Evolutionary conservation across 1,140 invertebrate genomes (phyloP), one percentile per base, ranked within the genome.

Genomic region (Bombus breviceps): DNA sequence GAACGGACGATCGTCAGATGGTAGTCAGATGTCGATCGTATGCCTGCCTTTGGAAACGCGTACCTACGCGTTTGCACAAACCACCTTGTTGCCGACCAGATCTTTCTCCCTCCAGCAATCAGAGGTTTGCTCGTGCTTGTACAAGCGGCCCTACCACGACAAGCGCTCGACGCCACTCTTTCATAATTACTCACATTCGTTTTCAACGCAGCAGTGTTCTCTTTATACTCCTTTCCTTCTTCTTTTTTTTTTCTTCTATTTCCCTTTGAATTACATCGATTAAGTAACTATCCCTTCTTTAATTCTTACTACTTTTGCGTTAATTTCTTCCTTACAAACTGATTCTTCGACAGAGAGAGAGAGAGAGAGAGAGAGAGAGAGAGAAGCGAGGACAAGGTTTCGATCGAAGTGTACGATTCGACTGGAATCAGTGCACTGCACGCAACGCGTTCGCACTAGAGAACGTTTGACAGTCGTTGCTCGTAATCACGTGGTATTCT

Each of bases 11-110:
- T 74, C 80, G 39, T 32, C 43, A 10, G 78, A 25, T 69, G 32
- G 47, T 53, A 43, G 13, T 64, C 71, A 47, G 53, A 41, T 32
- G 22, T 41, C 53, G 66, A 43, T 66, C 64, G n/a, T 66, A 13
- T 47, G 79, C 43, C 12, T 80, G 43, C 28, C 59, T 43, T 43
- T n/a, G 34, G 13, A 59, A 74, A 25, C n/a, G 37, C n/a, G 53
- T 34, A 43, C 8, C 72, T n/a, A 77, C 34, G 43, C 34, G 81
- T 83, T 83, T 77, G 81, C 43, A 57, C 81, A 77, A 83, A 83
- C 74, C 62, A 41, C 34, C 73, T 43, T 53, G 71, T 41, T 41
- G 39, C 28, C 37, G n/a, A 15, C 41, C 72, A 43, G 41, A 10
- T 74, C 41, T 47, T 9, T 34, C 72, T 74, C 72, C n/a, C n/a